Conservation (phyloP, 2,113 vertebrate genomes). For the Hippocampus guttulatus region DNA sequence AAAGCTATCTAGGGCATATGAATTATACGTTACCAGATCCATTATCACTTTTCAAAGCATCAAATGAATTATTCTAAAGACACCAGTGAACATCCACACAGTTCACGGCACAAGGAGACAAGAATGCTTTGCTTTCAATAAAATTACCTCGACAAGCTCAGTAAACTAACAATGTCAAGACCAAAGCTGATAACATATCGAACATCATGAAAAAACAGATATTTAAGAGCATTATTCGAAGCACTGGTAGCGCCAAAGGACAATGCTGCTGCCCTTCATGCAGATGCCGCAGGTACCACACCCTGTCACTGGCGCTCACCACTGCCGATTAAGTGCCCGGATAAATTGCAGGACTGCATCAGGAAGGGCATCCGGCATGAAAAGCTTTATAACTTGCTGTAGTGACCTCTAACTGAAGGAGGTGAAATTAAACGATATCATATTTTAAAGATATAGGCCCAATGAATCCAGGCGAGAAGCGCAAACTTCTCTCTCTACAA, state of each 20-base stretch:
- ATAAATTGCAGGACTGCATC: neutral
- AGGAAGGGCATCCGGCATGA: neutral
- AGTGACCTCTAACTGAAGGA: neutral
- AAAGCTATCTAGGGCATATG: slow-evolving; percentile 45
- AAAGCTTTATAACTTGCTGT: neutral
- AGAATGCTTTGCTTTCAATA: neutral
- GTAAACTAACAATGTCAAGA: neutral
- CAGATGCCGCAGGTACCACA: neutral
- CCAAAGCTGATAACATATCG: neutral
- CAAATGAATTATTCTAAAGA: slow-evolving; percentile 48
- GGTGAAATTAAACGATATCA: neutral
- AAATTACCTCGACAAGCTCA: neutral
- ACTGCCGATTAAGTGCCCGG: neutral
- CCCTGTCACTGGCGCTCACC: neutral
- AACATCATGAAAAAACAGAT: neutral
- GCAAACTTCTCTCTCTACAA: neutral
- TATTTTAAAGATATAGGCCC: neutral
- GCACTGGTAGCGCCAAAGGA: neutral
- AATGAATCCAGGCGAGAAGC: neutral
- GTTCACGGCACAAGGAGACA: slow-evolving; percentile 24
- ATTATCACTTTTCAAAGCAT: slow-evolving; percentile 60
- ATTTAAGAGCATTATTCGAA: neutral
- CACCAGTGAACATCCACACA: neutral
- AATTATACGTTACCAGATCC: slow-evolving; percentile 54
- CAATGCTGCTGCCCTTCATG: neutral